Evolutionary conservation across 2,113 vertebrate species (phyloP).

Genomic region (Thunnus maccoyii): DNA sequence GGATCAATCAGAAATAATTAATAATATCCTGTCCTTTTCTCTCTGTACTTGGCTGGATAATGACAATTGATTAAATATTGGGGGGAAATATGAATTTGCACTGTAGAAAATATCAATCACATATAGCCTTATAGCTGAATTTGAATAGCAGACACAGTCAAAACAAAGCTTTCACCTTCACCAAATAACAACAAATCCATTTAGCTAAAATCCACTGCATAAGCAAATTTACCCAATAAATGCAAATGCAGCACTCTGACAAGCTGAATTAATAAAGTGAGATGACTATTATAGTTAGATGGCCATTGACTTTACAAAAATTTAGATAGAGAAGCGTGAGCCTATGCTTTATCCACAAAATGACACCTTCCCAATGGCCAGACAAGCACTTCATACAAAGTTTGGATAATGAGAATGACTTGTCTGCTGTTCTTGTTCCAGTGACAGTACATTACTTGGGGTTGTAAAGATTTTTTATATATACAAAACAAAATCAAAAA

Average conservation of each 20-base stretch:
- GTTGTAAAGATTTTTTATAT: not conserved
- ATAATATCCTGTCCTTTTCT: slow-evolving; percentile 35
- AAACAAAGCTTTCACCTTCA: slow-evolving; percentile 58
- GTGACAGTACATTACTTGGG: slow-evolving; percentile 1
- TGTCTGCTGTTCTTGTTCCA: not conserved
- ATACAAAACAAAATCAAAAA: slow-evolving; percentile 8
- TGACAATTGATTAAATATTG: slow-evolving; percentile 78
- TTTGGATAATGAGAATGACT: slow-evolving; percentile 23
- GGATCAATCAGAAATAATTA: no score
- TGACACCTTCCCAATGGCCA: slow-evolving; percentile 2
- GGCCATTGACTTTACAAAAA: slow-evolving; percentile 41
- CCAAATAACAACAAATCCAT: slow-evolving; percentile 53
- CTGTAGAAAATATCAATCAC: slow-evolving; percentile 68
- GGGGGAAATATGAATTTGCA: slow-evolving; percentile 55
- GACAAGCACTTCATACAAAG: slow-evolving; percentile 24
- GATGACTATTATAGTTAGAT: slow-evolving; percentile 25
- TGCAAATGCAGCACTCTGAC: slow-evolving; percentile 47
- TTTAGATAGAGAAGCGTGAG: slow-evolving; percentile 6
- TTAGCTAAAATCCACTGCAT: slow-evolving; percentile 36
- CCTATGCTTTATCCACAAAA: slow-evolving; percentile 30
- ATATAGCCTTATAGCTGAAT: slow-evolving; percentile 49
- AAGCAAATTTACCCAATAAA: slow-evolving; percentile 25
- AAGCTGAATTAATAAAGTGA: slow-evolving; percentile 51
- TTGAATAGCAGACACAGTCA: slow-evolving; percentile 9
- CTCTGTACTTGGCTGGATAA: slow-evolving; percentile 60